Evolutionary conservation across 2,113 vertebrate species (phyloP).

Genomic region (Campylomormyrus numenius): DNA sequence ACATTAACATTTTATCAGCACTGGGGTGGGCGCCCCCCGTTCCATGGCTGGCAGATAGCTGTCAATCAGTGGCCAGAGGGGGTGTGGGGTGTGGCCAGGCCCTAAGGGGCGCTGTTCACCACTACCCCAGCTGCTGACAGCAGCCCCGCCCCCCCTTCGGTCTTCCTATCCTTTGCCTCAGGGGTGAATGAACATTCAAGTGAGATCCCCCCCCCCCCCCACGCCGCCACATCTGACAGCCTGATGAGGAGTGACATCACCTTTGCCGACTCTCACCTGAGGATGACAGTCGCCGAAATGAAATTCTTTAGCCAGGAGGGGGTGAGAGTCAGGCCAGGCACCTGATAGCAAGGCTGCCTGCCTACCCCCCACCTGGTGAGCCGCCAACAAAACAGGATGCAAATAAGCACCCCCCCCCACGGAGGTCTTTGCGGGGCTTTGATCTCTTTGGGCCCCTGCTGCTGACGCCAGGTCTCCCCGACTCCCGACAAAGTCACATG

Average conservation of each 20-base stretch:
- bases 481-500: constrained; percentile 11
- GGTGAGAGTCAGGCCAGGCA: not conserved
- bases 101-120: constrained; percentile 39
- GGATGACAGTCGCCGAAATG: constrained; percentile 31
- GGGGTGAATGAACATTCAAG: constrained; percentile 8
- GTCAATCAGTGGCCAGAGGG: constrained; percentile 55
- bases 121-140: constrained; percentile 36
- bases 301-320: constrained; percentile 20
- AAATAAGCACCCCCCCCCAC: not conserved
- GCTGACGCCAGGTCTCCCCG: not conserved
- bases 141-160: constrained; percentile 19
- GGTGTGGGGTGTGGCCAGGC: constrained; percentile 31
- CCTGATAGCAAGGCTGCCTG: not conserved
- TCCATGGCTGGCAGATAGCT: constrained; percentile 64
- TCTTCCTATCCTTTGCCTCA: constrained; percentile 14
- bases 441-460: not conserved
- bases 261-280: constrained; percentile 23
- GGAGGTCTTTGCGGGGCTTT: not conserved
- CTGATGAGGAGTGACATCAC: constrained; percentile 57
- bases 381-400: constrained; percentile 4
- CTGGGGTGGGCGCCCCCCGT: constrained; percentile 51
- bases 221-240: constrained; percentile 31
- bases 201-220: constrained; percentile 4
- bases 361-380: not conserved
- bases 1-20: constrained; percentile 79